Percentiles rank a stretch among this genome's conserved stretches.
These are phyloP conservation scores for Gavia stellata DNA, from an alignment of 2,113 vertebrate genomes.

Conservation along the genomic window DNA sequence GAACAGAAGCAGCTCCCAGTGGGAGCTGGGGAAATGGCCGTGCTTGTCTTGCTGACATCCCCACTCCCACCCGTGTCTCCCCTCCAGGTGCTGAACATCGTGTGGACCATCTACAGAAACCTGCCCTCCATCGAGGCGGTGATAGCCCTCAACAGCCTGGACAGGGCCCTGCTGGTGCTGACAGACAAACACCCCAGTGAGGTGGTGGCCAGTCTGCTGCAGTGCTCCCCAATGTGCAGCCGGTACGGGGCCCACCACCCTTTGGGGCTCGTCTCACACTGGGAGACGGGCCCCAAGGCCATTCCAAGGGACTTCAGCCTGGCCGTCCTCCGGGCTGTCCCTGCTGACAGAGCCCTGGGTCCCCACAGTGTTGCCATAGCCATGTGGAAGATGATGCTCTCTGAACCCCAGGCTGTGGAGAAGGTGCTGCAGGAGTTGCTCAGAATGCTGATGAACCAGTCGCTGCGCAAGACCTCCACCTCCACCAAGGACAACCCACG, in stretches of 20 bases:
- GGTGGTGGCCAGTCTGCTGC: neutral
- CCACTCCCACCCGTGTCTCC: neutral
- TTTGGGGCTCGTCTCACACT: neutral
- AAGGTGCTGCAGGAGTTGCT: neutral
- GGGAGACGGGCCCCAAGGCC: neutral
- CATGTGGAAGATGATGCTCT: neutral
- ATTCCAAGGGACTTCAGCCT: neutral
- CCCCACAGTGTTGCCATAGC: accelerated
- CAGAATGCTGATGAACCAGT: neutral
- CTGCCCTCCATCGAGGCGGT: accelerated
- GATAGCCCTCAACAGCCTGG: neutral
- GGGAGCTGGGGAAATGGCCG: neutral
- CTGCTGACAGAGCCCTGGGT: neutral
- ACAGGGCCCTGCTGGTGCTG: neutral
- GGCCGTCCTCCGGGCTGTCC: too few species aligned
- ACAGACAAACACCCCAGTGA: accelerated
- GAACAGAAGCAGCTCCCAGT: neutral
- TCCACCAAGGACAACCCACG: neutral
- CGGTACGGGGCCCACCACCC: neutral
- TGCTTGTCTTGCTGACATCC: neutral
- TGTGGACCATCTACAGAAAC: neutral
- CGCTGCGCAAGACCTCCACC: neutral
- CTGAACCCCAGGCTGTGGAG: accelerated
- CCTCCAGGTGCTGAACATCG: neutral
- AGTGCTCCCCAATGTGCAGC: neutral